Evolutionary conservation across 2,113 vertebrate species (phyloP).

Genomic region (Hystrix cristata): DNA sequence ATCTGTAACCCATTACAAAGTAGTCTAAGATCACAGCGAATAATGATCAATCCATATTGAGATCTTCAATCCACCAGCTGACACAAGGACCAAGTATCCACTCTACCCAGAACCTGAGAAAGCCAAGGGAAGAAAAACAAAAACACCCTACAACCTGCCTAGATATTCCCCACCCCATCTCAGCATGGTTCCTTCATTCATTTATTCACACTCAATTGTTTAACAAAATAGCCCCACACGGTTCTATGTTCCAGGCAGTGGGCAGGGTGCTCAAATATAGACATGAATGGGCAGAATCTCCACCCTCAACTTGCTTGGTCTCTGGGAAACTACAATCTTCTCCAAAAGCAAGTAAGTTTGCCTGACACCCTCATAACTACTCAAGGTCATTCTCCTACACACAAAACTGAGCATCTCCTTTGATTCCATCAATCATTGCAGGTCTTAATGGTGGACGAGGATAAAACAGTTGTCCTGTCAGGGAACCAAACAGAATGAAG

Average conservation of each 20-base stretch:
- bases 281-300: background rate
- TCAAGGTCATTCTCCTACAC: background rate
- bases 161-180: background rate
- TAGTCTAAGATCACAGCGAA: background rate
- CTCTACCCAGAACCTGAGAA: background rate
- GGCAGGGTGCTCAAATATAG: background rate
- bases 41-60: background rate
- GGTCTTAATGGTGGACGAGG: background rate
- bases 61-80: background rate
- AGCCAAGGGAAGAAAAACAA: background rate
- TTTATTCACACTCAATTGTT: background rate
- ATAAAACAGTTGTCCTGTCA: background rate
- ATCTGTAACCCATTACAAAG: conserved; percentile 2
- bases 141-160: background rate
- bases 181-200: background rate
- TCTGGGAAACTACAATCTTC: background rate
- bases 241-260: background rate
- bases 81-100: background rate
- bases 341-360: background rate
- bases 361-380: background rate
- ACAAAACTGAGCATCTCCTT: background rate
- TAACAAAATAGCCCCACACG: background rate
- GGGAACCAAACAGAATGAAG: background rate
- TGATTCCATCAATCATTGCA: background rate
- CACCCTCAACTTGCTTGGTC: background rate